Conservation (phyloP, 1,140 invertebrate species). For the Papilio polyxenes region DNA sequence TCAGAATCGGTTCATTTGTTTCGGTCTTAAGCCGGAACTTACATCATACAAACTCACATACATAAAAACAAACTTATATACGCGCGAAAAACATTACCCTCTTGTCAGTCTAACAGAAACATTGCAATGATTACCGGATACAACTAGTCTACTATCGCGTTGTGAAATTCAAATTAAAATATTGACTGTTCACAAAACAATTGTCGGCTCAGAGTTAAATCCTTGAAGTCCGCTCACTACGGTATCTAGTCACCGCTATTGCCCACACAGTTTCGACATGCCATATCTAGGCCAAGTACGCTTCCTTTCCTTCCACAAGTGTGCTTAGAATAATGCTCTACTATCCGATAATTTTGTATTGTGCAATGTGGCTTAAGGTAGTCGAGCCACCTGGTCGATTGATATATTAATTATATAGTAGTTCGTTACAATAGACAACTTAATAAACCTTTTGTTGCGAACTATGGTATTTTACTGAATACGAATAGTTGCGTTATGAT, state of each 20-base stretch:
- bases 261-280: conserved; percentile 41
- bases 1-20: too few species aligned
- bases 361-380: conserved; percentile 18
- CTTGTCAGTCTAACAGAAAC: too few species aligned
- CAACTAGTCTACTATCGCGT: neutral
- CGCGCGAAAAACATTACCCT: too few species aligned
- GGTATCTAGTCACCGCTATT: conserved; percentile 41
- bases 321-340: conserved; percentile 26
- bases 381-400: neutral
- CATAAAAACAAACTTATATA: too few species aligned
- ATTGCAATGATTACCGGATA: neutral
- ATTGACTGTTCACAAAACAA: conserved; percentile 27
- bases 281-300: conserved; percentile 46
- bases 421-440: neutral
- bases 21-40: too few species aligned
- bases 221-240: conserved; percentile 47
- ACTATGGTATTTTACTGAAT: neutral
- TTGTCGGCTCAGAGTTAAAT: conserved; percentile 39
- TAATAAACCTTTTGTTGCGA: conserved; percentile 2
- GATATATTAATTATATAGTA: neutral
- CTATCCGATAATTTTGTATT: conserved; percentile 31
- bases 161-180: conserved; percentile 28
- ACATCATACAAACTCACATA: too few species aligned
- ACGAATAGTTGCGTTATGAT: too few species aligned
- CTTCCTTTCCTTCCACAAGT: conserved; percentile 42